Base-by-base conservation (phyloP, 2,113 vertebrate genomes). In the Cnemophilus loriae region DNA sequence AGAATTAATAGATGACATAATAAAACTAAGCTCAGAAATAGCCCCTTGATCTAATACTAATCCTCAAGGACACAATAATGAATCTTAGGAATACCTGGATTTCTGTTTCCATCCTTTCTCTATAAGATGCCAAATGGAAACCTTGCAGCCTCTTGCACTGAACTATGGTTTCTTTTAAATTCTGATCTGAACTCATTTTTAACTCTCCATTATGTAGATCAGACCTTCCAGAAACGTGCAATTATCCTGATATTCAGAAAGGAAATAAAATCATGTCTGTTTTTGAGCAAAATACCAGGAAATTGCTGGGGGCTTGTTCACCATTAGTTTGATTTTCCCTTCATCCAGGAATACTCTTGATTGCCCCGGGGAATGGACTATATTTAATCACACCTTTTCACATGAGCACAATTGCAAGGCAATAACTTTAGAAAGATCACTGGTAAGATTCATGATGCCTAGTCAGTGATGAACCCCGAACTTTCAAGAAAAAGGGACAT, bases 231-330 rank as follows among this genome's bases (percentile, higher is more conserved):
- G 76, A 90, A 94, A 73, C 0, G 3, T 42, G 32, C 37, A 76
- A 83, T 93, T 80, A 80, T 39, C 49, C 35, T 57, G 44, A 80
- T 70, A 46, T 53, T 90, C 49, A 71, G 37, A 71, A 68, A 93
- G 30, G 37, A 94, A 87, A 70, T 70, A 90, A 75, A 93, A 89
- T 59, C 18, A 47, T 8, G 11, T 32, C 49, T 24, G 2, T 47
- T 84, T 88, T 92, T n/a, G 42, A 90, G 22, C 17, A 75, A 52
- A 11, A 13, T 7, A 24, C 33, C 52, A 71, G 46, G 79, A 88
- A 83, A 96, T 76, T 77, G 41, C 24, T 24, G 2, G 14, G 37
- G 37, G 28, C 9, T 90, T 68, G 20, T 41, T 47, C 63, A 73
- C 28, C 19, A 12, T 76, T 68, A 76, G 35, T 64, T 86, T 69